Evolutionary conservation across 2,888 invertebrate genomes (phyloP), one percentile per base, ranked within the genome.

Genomic region (Machimus atricapillus): DNA sequence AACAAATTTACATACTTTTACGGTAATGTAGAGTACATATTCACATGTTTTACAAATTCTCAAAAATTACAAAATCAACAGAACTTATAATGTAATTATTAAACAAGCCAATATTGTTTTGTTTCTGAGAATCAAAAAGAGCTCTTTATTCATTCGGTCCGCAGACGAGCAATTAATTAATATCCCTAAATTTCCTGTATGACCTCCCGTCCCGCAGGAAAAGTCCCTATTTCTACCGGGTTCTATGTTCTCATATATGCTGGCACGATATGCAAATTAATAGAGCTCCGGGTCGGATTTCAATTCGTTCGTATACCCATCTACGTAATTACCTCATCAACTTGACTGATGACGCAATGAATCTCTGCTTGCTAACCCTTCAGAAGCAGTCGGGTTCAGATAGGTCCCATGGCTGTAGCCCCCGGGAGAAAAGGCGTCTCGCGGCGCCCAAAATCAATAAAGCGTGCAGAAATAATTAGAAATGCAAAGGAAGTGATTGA

Each of bases 261-360:
- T 23, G 66, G 43, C 31, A 73, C 19, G 43, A 79, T 58, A 87
- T 76, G 83, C 78, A 87, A 86, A 88, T 88, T 88, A 88, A 87
- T 87, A 87, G 34, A 78, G 74, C 56, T 78, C 37, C 78, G 88
- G 87, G 85, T 88, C 86, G 66, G 77, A 88, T 88, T 88, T 87
- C 88, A 87, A 87, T 88, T 88, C 76, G 34, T 88, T 31, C 46
- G 79, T 37, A 52, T 74, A 43, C 82, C 85, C 34, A 90, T 89
- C 88, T 89, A 89, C 90, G 91, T 92, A 92, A 92, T 92, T 92
- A 92, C 91, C 91, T 91, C 91, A 92, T 92, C 92, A 92, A 92
- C 90, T 92, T 92, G 92, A 92, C 92, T 92, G 92, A 92, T 92
- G 92, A 92, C 91, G 91, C 91, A 91, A 89, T 89, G 89, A 89